phyloP scores from a whole-genome alignment of 2,113 vertebrate species.

The Axis porcinus region DNA sequence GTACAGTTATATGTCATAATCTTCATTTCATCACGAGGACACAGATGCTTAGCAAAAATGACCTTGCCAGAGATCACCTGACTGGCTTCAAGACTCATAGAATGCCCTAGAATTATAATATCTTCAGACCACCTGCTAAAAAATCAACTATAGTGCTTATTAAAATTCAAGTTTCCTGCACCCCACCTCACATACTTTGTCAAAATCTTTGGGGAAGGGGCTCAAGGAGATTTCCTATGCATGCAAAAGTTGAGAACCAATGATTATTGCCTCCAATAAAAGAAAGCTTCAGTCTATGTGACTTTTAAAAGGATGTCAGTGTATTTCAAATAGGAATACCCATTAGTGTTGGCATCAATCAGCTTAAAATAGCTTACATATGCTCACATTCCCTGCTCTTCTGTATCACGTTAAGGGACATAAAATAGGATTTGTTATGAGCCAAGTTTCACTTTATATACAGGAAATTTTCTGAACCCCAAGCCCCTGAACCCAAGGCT shows the following conservation, averaged over 20 bases:
- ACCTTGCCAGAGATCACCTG: not conserved
- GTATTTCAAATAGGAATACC: conserved; percentile 54
- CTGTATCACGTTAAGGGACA: conserved; percentile 37
- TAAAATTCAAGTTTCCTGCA: conserved; percentile 5
- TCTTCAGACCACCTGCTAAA: not conserved
- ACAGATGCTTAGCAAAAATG: not conserved
- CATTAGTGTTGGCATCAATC: conserved; percentile 59
- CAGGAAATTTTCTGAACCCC: not conserved
- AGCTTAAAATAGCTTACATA: conserved; percentile 65
- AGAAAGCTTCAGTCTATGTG: conserved; percentile 40
- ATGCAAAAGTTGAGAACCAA: not conserved
- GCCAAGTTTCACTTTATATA: not conserved
- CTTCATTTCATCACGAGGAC: not conserved
- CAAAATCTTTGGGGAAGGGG: not conserved
- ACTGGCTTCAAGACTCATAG: not conserved
- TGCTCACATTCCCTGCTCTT: conserved; percentile 42
- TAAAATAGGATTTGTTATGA: conserved; percentile 51
- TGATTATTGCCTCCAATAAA: not conserved
- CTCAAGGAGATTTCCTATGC: not conserved
- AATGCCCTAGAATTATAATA: not conserved
- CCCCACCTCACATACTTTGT: not conserved
- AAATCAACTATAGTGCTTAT: conserved; percentile 13
- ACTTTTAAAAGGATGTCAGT: conserved; percentile 52
- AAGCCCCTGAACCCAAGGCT: not conserved
- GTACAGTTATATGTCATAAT: not conserved